Evolutionary conservation across 2,797 vertebrate genomes (phyloP), one percentile per base, ranked within the genome.

Genomic region (Hippoglossus hippoglossus): DNA sequence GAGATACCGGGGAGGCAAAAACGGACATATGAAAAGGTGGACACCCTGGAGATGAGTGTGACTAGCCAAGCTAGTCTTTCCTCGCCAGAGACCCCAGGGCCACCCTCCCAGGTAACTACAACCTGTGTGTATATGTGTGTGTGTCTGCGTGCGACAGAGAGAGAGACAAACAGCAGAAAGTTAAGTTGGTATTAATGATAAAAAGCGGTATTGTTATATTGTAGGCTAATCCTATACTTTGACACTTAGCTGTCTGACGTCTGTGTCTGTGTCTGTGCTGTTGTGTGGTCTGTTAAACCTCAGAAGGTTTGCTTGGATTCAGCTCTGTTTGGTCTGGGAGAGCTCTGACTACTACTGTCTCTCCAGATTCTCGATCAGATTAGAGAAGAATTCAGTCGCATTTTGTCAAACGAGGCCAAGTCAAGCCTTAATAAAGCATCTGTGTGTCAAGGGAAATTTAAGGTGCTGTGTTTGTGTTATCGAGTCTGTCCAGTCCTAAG

Each of bases 21-120:
- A 86, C 95, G 96, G 80, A 96, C 96, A 22, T 97, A 95, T 80
- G 96, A 98, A 82, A 97, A 97, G 87, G 95, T 97, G 83, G 96
- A 97, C 90, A 96, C 95, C 60, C 88, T 97, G 88, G 96, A 97
- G 87, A 95, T 96, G 93, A 96, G 93, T 0, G 67, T 95, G 70
- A 94, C 91, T n/a, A 94, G 94, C 80, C 95, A 94, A 84, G 91
- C 87, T 61, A 95, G 94, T 71, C 87, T 96, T 73, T 93, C 94
- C 36, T 95, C 94, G 2, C 95, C 94, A 0, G 94, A 94, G 12
- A 89, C 92, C 26, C 79, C 91, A 0, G 88, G 79, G 75, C 92
- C 88, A 4, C 92, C 91, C 24, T 95, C 95, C n/a, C 96, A 97
- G 96, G 96, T 97, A 94, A 80, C 49, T 28, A 15, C 6, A 3